phyloP scores from a whole-genome alignment of 1,140 invertebrate species.

The Psix sp. region DNA sequence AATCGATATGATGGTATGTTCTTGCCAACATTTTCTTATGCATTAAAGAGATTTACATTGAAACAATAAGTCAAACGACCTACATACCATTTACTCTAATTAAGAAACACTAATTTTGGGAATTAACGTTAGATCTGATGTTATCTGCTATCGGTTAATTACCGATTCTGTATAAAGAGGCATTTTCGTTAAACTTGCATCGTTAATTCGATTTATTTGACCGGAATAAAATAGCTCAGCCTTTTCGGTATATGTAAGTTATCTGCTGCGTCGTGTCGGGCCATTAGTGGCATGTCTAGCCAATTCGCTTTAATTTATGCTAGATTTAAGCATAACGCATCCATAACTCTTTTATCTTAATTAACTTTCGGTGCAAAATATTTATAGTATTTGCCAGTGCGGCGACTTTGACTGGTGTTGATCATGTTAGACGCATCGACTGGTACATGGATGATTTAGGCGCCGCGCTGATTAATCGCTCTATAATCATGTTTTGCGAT shows the following conservation, averaged over 20 bases:
- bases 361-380: conserved; percentile 34
- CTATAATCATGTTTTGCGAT: conserved; percentile 29
- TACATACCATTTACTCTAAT: conserved; percentile 2
- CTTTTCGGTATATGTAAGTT: not conserved
- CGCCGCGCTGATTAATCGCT: conserved; percentile 35
- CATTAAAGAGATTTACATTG: no score
- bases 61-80: not conserved
- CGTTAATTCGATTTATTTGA: conserved; percentile 33
- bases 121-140: not conserved
- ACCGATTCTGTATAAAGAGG: conserved; percentile 6
- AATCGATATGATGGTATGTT: no score
- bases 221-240: conserved; percentile 17
- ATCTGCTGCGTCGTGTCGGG: conserved; percentile 2
- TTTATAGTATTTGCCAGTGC: conserved; percentile 7
- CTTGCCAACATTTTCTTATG: no score
- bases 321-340: conserved; percentile 26
- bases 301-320: conserved; percentile 38
- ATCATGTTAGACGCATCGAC: conserved; percentile 35
- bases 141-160: conserved; percentile 21
- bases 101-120: conserved; percentile 14
- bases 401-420: conserved; percentile 1
- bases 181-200: conserved; percentile 20
- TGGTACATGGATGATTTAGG: conserved; percentile 24
- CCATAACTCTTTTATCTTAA: conserved; percentile 46
- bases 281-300: conserved; percentile 32